Evolutionary conservation across 2,888 invertebrate genomes (phyloP).

Genomic region (Leptinotarsa juncta): DNA sequence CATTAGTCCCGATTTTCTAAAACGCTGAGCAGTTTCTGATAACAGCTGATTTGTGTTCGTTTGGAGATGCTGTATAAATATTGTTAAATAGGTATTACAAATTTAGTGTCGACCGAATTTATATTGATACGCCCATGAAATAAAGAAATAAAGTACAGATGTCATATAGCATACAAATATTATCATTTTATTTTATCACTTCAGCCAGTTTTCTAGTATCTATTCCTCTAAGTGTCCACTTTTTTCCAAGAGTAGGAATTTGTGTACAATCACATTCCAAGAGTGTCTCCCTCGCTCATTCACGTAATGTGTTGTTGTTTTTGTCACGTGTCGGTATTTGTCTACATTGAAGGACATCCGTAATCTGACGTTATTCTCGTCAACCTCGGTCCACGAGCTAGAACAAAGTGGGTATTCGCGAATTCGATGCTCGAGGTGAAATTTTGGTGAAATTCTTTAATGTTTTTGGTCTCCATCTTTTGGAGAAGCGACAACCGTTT

Average conservation of each 20-base stretch:
- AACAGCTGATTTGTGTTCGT: too few species aligned
- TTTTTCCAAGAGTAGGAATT: neutral
- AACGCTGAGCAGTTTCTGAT: too few species aligned
- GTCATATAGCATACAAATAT: slow-evolving; percentile 9
- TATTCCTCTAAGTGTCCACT: neutral
- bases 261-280: slow-evolving; percentile 27
- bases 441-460: slow-evolving; percentile 22
- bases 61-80: too few species aligned
- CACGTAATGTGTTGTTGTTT: slow-evolving; percentile 35
- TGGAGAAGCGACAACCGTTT: slow-evolving; percentile 4
- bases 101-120: neutral
- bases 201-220: neutral
- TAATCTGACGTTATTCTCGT: slow-evolving; percentile 39
- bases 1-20: too few species aligned
- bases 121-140: slow-evolving; percentile 21
- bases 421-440: slow-evolving; percentile 32
- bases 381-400: slow-evolving; percentile 37
- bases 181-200: neutral
- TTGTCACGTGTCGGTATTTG: slow-evolving; percentile 45
- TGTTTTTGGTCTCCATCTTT: slow-evolving; percentile 18
- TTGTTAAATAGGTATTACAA: too few species aligned
- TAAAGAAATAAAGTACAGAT: slow-evolving; percentile 24
- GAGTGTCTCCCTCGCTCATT: slow-evolving; percentile 23
- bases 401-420: slow-evolving; percentile 28
- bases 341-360: slow-evolving; percentile 43